Percentiles rank a stretch among this genome's conserved stretches.
Evolutionary conservation across 2,797 vertebrate species (phyloP).

Genomic region (Schizothorax lantsangensis): DNA sequence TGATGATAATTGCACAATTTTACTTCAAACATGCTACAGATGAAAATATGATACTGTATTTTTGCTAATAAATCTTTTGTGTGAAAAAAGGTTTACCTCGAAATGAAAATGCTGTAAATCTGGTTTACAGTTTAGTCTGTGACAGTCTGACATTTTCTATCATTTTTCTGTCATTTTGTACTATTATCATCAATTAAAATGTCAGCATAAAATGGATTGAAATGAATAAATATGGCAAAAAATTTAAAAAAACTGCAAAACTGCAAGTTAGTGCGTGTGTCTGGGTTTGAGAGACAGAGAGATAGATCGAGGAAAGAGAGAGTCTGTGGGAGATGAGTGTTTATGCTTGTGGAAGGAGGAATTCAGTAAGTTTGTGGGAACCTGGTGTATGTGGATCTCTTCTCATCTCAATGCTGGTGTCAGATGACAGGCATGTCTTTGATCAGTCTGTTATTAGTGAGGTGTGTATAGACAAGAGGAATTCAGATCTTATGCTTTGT

Average conservation of each 20-base stretch:
- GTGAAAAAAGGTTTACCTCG: not conserved
- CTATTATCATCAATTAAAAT: not conserved
- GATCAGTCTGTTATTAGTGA: constrained; percentile 83
- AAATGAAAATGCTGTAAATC: not conserved
- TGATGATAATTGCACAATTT: not conserved
- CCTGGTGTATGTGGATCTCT: constrained; percentile 20
- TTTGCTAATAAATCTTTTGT: not conserved
- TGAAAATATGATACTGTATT: not conserved
- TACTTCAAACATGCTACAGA: not conserved
- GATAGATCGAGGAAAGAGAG: not conserved
- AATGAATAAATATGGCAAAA: not conserved
- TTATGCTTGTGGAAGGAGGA: not conserved
- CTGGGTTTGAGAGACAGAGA: constrained; percentile 8
- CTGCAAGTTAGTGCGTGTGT: constrained; percentile 28
- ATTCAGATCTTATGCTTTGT: constrained; percentile 54
- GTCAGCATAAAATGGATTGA: not conserved
- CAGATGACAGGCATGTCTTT: constrained; percentile 72
- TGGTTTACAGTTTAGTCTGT: not conserved
- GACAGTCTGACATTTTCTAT: not conserved
- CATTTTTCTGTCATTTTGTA: not conserved
- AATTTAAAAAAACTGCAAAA: not conserved
- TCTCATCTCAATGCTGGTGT: constrained; percentile 65
- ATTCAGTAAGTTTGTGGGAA: constrained; percentile 12
- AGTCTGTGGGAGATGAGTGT: not conserved
- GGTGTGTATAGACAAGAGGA: constrained; percentile 75